Evolutionary conservation across 2,113 vertebrate genomes (phyloP), one percentile per base, ranked within the genome.

Genomic region (Ovibos moschatus): DNA sequence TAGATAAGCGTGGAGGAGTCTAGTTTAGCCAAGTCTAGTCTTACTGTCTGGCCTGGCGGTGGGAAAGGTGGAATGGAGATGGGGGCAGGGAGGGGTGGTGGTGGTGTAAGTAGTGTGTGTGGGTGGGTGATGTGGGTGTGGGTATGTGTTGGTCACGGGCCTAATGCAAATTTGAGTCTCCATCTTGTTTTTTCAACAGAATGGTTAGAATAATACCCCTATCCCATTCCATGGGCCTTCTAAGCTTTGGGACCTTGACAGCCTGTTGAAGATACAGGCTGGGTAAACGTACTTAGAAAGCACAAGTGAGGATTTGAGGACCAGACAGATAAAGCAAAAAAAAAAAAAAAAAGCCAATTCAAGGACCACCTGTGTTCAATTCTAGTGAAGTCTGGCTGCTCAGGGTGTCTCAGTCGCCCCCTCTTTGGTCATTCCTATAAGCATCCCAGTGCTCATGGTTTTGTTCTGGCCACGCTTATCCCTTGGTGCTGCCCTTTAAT

Each of bases 371-470:
- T 71, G 81, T 50, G 25, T 15, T 79, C 53, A 40, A 16, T 67
- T 55, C 40, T 78, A 76, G 64, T 3, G 10, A 58, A 78, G 33
- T 19, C 40, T 57, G 36, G 84, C 51, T 60, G 81, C 15, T 55
- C 79, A 33, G 55, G 21, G 4, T 2, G 30, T 36, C 88, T 50
- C 17, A 21, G 21, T 50, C 3, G 1, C 11, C 40, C 13, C 3
- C 28, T 27, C 33, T 47, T 81, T 76, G 43, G 27, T 76, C n/a
- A 36, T 71, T 33, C 30, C 43, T 47, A 2, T 11, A 67, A 51
- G 55, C 7, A 12, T 30, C 16, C 51, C 30, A 1, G 3, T 5
- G 15, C 28, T 53, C 4, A 16, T 0, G 3, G 51, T 60, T 43
- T 1, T 51, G 11, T 25, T 51, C 50, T 94, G 53, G 9, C n/a